These are phyloP conservation scores for Grammomys surdaster DNA, from an alignment of 2,113 vertebrate species.

Conservation along the genomic window DNA sequence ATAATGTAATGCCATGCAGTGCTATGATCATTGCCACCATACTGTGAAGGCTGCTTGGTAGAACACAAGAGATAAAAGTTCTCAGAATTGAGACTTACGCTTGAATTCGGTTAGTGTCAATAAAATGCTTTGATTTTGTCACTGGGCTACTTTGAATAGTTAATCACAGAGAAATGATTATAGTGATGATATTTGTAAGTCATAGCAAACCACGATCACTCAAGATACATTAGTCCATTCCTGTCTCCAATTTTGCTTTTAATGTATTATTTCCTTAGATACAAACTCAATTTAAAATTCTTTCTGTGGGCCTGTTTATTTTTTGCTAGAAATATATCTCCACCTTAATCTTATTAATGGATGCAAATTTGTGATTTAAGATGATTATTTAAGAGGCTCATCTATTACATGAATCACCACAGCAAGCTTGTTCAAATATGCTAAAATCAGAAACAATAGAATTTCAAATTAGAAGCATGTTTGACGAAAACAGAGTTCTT, in stretches of 20 bases:
- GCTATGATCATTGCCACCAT: too few relatives aligned
- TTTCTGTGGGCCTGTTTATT: not conserved
- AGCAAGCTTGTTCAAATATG: not conserved
- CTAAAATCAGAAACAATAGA: conserved; percentile 25
- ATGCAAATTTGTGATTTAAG: conserved; percentile 46
- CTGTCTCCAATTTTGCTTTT: not conserved
- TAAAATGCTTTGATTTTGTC: not conserved
- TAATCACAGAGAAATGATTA: conserved; percentile 34
- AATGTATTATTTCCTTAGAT: not conserved
- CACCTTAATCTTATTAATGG: conserved; percentile 22
- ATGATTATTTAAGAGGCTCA: conserved; percentile 4
- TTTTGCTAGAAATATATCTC: not conserved
- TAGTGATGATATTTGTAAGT: not conserved
- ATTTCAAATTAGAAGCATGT: conserved; percentile 43
- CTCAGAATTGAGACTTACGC: not conserved
- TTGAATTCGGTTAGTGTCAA: not conserved
- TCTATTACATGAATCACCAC: not conserved
- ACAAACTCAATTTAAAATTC: not conserved
- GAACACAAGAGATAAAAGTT: not conserved
- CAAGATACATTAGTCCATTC: not conserved
- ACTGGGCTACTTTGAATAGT: not conserved
- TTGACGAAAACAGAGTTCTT: conserved; percentile 23
- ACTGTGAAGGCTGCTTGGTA: not conserved
- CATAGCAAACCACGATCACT: not conserved
- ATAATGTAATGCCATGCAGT: not conserved